Percentiles rank a stretch among this genome's conserved stretches.
These are phyloP conservation scores for Tetragnatha montana DNA, from an alignment of 2,888 invertebrate genomes.

Conservation along the genomic window DNA sequence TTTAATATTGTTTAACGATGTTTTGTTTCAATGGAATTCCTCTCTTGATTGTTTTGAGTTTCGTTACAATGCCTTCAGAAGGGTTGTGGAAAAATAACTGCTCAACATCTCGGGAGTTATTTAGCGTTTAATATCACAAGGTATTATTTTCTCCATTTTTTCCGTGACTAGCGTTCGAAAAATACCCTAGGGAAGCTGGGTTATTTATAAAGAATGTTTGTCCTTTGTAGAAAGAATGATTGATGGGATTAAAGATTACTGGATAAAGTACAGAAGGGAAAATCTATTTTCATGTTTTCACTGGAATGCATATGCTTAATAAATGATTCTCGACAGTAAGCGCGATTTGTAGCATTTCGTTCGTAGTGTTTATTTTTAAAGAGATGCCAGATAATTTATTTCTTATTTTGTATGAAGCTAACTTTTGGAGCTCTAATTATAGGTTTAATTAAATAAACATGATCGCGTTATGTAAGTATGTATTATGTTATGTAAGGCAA, in stretches of 20 bases:
- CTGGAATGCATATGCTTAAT: background rate
- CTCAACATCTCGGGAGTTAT: background rate
- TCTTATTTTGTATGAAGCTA: too few species aligned
- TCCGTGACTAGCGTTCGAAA: background rate
- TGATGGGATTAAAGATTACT: background rate
- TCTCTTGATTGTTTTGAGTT: too few species aligned
- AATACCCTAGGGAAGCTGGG: background rate
- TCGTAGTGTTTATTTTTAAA: too few species aligned
- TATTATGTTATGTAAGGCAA: too few species aligned
- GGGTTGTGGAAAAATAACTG: background rate
- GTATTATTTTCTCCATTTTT: background rate
- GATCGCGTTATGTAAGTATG: too few species aligned
- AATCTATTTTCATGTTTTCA: background rate
- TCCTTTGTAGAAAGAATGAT: slow-evolving; percentile 3
- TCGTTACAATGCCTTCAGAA: background rate
- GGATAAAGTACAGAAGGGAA: background rate
- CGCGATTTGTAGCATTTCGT: too few species aligned
- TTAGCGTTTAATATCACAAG: slow-evolving; percentile 1
- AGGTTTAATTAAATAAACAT: too few species aligned
- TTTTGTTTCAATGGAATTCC: too few species aligned
- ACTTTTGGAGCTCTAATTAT: too few species aligned
- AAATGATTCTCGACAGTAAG: background rate
- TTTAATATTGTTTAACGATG: too few species aligned
- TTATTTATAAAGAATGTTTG: background rate
- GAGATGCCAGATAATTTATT: too few species aligned